These are phyloP conservation scores for Drosophila dives DNA, from an alignment of 2,888 invertebrate genomes.

Conservation along the genomic window DNA sequence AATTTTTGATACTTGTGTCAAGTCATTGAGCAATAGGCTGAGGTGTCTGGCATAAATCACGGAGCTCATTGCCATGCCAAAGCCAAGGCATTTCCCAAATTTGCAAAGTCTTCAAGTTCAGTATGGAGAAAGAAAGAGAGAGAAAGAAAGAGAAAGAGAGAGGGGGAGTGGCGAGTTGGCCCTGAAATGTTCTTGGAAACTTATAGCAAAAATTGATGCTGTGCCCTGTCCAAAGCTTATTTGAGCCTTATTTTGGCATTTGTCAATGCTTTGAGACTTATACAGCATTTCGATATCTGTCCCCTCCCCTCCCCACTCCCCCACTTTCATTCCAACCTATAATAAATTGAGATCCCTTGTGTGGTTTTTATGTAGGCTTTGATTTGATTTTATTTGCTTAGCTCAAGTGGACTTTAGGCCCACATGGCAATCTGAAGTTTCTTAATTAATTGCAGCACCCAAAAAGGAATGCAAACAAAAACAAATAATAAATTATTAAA, in stretches of 20 bases:
- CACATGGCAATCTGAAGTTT: not conserved
- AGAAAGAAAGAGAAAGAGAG: not conserved
- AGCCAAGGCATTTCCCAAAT: slow-evolving; percentile 26
- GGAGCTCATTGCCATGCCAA: slow-evolving; percentile 51
- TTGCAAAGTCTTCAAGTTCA: slow-evolving; percentile 37
- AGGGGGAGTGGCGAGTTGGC: slow-evolving; percentile 14
- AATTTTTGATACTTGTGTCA: slow-evolving; percentile 39
- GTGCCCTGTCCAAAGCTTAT: slow-evolving; percentile 66
- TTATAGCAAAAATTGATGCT: slow-evolving; percentile 32
- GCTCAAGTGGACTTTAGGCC: slow-evolving; percentile 45
- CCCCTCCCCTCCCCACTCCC: not conserved
- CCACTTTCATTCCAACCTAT: slow-evolving; percentile 12
- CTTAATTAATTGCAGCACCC: slow-evolving; percentile 17
- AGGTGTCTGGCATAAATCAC: slow-evolving; percentile 72
- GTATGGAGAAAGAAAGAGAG: not conserved
- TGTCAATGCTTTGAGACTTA: slow-evolving; percentile 76
- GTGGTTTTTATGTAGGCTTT: slow-evolving; percentile 61
- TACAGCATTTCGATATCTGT: slow-evolving; percentile 58
- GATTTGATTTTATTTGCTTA: slow-evolving; percentile 72
- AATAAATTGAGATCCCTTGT: slow-evolving; percentile 75
- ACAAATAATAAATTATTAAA: slow-evolving; percentile 16
- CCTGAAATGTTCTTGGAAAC: slow-evolving; percentile 32
- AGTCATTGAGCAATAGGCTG: slow-evolving; percentile 42
- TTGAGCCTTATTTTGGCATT: slow-evolving; percentile 79
- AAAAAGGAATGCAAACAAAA: not conserved